phyloP scores from a whole-genome alignment of 2,797 vertebrate species.

The Acipenser transmontanus region DNA sequence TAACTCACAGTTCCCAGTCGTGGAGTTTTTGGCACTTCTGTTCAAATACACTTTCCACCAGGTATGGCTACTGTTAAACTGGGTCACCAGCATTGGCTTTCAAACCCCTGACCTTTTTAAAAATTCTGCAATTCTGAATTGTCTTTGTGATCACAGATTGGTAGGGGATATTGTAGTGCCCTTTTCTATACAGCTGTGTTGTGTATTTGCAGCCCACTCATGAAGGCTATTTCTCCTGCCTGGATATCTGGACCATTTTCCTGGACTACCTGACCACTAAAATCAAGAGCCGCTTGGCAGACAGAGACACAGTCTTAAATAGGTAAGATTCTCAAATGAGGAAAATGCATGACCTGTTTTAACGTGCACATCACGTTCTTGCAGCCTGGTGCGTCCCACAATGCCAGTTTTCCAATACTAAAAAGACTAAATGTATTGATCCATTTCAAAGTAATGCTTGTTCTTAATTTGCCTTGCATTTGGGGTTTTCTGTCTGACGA shows the following conservation, averaged over 20 bases:
- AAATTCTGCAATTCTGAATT: too few species aligned
- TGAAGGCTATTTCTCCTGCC: constrained; percentile 94
- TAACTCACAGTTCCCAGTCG: constrained; percentile 91
- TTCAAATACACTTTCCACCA: constrained; percentile 99
- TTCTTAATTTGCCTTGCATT: too few species aligned
- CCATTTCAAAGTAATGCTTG: too few species aligned
- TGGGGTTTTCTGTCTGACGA: too few species aligned
- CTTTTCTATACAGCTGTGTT: background rate
- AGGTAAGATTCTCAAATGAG: constrained; percentile 58
- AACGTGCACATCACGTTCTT: too few species aligned
- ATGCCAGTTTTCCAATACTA: too few species aligned
- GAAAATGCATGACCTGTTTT: too few species aligned
- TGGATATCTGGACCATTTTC: constrained; percentile 96
- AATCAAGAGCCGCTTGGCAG: constrained; percentile 87
- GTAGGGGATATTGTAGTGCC: background rate
- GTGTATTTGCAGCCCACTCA: constrained; percentile 74
- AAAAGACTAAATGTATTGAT: too few species aligned
- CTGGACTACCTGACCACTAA: constrained; percentile 95
- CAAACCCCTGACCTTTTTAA: too few species aligned
- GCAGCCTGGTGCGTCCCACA: constrained; percentile 7
- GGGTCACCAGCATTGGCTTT: too few species aligned
- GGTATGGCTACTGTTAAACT: constrained; percentile 54
- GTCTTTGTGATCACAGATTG: too few species aligned
- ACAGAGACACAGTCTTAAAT: constrained; percentile 86
- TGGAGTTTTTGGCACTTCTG: constrained; percentile 87